These are phyloP conservation scores for Petroica traversi DNA, from an alignment of 2,113 vertebrate species.

Conservation along the genomic window DNA sequence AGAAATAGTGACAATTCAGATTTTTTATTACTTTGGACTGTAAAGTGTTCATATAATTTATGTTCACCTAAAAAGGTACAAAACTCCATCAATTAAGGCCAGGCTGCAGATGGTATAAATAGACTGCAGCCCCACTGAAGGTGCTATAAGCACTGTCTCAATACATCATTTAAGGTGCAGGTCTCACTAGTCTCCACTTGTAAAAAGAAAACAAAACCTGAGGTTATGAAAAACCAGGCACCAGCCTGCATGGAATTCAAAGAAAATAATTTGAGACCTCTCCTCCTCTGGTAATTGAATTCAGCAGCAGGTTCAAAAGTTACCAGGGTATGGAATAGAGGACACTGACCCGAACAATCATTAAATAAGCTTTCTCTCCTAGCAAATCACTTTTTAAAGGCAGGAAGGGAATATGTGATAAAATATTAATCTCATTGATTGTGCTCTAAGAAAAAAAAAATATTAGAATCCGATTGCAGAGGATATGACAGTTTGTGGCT, in stretches of 20 bases:
- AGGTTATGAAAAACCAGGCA: not conserved
- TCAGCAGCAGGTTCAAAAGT: not conserved
- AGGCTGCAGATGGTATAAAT: not conserved
- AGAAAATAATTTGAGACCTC: not conserved
- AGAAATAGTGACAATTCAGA: constrained; percentile 40
- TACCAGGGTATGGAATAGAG: not conserved
- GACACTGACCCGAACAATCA: not conserved
- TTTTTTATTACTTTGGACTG: constrained; percentile 46
- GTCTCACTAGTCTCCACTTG: not conserved
- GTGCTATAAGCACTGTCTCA: not conserved
- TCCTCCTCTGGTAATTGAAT: not conserved
- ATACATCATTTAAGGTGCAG: not conserved
- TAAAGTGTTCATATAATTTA: constrained; percentile 36
- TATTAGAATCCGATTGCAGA: not conserved
- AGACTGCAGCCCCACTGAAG: not conserved
- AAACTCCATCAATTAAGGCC: constrained; percentile 1
- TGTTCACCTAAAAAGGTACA: constrained; percentile 28
- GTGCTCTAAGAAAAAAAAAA: not conserved
- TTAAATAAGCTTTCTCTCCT: not conserved
- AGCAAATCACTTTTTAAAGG: not conserved
- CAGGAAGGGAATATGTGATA: not conserved
- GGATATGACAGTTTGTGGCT: not conserved
- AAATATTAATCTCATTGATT: constrained; percentile 19
- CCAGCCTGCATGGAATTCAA: not conserved
- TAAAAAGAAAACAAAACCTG: not conserved